Conservation (phyloP, 2,888 invertebrate genomes). For the Stenolophus ochropezus region DNA sequence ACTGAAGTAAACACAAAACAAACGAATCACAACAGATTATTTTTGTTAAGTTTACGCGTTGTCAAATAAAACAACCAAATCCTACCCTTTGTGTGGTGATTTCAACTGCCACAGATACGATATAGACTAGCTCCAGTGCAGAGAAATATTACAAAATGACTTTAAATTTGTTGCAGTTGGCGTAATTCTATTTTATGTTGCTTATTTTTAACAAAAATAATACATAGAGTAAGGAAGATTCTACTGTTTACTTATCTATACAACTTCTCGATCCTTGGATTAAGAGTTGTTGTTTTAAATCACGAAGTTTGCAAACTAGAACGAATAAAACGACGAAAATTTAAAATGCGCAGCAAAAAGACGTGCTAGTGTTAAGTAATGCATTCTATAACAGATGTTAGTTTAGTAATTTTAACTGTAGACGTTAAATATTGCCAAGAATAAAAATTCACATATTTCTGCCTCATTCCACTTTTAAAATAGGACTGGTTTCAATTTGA, state of each 20-base stretch:
- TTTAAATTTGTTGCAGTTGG: not conserved
- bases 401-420: not conserved
- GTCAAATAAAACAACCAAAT: no score
- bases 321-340: not conserved
- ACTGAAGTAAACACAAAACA: no score
- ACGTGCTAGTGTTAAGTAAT: not conserved
- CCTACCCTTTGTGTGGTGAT: no score
- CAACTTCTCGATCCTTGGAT: conserved; percentile 2
- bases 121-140: not conserved
- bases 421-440: not conserved
- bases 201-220: not conserved
- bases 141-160: not conserved
- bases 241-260: not conserved
- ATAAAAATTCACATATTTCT: no score
- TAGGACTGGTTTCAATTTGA: no score
- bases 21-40: no score
- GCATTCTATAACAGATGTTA: not conserved
- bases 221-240: not conserved
- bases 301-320: not conserved
- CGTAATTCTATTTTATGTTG: not conserved
- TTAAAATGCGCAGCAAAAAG: not conserved
- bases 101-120: not conserved
- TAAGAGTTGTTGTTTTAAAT: conserved; percentile 8
- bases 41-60: no score
- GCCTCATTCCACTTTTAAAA: no score